Percentiles rank a stretch among this genome's conserved stretches.
These are phyloP conservation scores for Idaea straminata DNA, from an alignment of 2,888 invertebrate genomes.

Conservation along the genomic window DNA sequence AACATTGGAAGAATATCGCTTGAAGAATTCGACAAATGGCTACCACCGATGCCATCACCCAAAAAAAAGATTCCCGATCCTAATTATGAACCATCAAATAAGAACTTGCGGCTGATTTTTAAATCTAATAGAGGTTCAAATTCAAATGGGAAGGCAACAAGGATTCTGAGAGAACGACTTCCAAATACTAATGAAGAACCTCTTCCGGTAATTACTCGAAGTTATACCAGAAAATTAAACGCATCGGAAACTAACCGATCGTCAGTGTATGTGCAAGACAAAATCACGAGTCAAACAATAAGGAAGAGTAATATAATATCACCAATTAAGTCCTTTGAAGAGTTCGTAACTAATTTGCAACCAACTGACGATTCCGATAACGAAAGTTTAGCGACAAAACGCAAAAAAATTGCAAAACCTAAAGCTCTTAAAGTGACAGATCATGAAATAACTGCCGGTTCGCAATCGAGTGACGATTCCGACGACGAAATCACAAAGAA, in stretches of 20 bases:
- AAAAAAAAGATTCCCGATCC: conserved; percentile 3
- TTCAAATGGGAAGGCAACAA: background rate
- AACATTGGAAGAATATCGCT: conserved; percentile 8
- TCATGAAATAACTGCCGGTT: no score
- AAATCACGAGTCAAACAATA: background rate
- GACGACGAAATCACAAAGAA: no score
- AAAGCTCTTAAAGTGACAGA: no score
- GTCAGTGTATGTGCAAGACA: background rate
- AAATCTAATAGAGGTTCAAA: background rate
- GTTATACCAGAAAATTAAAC: background rate
- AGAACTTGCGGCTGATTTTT: background rate
- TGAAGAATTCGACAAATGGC: conserved; percentile 19
- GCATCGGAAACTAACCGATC: background rate
- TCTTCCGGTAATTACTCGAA: background rate
- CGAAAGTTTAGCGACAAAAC: conserved; percentile 17
- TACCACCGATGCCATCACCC: conserved; percentile 18
- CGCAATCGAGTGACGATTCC: no score
- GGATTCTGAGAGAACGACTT: background rate
- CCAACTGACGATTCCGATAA: conserved; percentile 24
- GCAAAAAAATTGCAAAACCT: conserved; percentile 20
- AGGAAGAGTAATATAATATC: conserved; percentile 38
- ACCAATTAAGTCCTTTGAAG: conserved; percentile 46
- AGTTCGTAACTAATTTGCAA: conserved; percentile 20
- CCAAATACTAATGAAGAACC: background rate
- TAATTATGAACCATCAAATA: background rate